Conservation (phyloP, 2,797 vertebrate genomes). For the Amphiprion clarkii region DNA sequence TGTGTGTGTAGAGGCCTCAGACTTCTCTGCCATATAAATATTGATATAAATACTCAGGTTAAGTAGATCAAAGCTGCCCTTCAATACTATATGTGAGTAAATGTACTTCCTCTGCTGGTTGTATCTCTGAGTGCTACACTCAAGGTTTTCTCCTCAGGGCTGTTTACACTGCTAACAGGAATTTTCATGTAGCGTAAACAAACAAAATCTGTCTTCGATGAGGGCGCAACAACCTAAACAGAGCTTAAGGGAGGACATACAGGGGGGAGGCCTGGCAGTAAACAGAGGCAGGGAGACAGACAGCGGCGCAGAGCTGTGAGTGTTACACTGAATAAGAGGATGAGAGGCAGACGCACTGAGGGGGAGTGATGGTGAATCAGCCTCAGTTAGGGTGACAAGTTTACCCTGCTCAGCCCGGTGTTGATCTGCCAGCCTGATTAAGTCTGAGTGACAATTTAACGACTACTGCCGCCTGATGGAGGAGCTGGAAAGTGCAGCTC, state of each 20-base stretch:
- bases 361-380: constrained; percentile 68
- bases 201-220: constrained; percentile 43
- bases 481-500: constrained; percentile 52
- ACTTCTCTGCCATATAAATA: too few species aligned
- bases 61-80: not conserved
- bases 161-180: constrained; percentile 34
- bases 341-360: constrained; percentile 58
- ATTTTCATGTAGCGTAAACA: constrained; percentile 42
- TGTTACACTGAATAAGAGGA: constrained; percentile 61
- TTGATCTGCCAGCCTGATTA: constrained; percentile 51
- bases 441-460: constrained; percentile 66
- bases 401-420: constrained; percentile 52
- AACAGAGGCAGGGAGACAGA: constrained; percentile 47
- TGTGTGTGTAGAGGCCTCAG: too few species aligned
- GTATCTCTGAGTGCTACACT: constrained; percentile 10
- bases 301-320: constrained; percentile 54
- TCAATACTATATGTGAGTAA: not conserved
- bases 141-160: not conserved
- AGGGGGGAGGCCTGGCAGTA: constrained; percentile 22
- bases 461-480: constrained; percentile 79
- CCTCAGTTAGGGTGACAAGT: constrained; percentile 65
- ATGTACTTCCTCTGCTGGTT: constrained; percentile 1
- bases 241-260: constrained; percentile 10
- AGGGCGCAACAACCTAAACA: constrained; percentile 37
- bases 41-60: not conserved